Base-by-base conservation (phyloP, 2,113 vertebrate genomes). In the Phalacrocorax brasilianus region DNA sequence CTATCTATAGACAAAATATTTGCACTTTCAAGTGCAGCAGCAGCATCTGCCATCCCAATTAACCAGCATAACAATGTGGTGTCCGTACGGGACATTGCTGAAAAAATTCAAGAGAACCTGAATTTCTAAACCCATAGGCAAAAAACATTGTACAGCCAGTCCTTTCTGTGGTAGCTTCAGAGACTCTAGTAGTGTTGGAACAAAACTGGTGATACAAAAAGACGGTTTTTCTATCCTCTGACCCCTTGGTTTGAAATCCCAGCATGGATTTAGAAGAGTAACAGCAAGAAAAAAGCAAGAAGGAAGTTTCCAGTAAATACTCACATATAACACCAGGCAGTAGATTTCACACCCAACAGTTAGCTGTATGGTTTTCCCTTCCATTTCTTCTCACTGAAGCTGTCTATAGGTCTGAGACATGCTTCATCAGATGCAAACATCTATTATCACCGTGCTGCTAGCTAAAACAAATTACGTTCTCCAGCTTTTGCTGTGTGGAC, bases 81-180 rank as follows among this genome's bases (percentile, higher is more conserved):
- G 32, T 11, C 49, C 23, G 1, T 19, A 28, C 52, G 13, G 13
- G 38, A 30, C 0, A 0, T 16, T 3, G 4, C 12, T 4, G 11
- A 53, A 74, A 81, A 72, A 72, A 19, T 4, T 19, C 72, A 14
- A 6, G 38, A n/a, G 10, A 65, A 7, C 24, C 26, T 5, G 6
- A 9, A 33, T 18, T 28, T 8, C 12, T 50, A 32, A 92, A 77
- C 28, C 14, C n/a, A 11, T 24, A 28, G 28, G 30, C 12, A 4
- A 49, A 8, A 11, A 68, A n/a, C 12, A 2, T 18, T 72, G 62
- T 19, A 12, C 22, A 10, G 5, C 24, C 3, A 7, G 1, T 17
- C 17, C 44, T 35, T 45, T 38, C 45, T 15, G 49, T 19, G 35
- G 23, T 27, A 19, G 33, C 49, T 76, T 65, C 56, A 52, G 52